Base-by-base conservation (phyloP, 2,113 vertebrate species). In the Nicator chloris region DNA sequence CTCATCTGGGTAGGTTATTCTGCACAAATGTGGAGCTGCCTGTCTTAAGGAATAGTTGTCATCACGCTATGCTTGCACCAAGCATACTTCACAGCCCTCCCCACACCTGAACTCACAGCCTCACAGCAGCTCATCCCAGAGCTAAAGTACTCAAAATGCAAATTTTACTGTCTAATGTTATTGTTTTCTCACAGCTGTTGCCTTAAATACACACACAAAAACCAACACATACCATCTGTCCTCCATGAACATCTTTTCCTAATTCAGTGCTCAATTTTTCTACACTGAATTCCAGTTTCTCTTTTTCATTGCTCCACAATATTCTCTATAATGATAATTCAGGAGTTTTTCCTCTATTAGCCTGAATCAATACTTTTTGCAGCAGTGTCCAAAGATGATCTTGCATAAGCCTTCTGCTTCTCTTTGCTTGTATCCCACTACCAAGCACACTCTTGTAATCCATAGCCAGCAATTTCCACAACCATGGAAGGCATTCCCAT, bases 161-260 rank as follows among this genome's bases (percentile, higher is more conserved):
- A 2, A 53, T 69, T 86, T 77, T 51, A 27, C 13, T 71, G 7
- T 37, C 33, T 72, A 27, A 60, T 69, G 53, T 44, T 83, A 31
- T 9, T 61, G 13, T 4, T 77, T 83, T 86, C 60, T 73, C 26
- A 49, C 5, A 2, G 10, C 26, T 64, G 11, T 45, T 66, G 45
- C 8, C 5, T 56, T 56, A 75, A 68, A 72, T 13, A 40, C 16
- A 42, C 15, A 68, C 17, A 42, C 11, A 23, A 39, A 75, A 68
- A 19, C 2, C 0, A 2, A 21, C 13, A 60, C 5, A 18, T 33
- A 64, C 7, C 0, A 0, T 13, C n/a, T 37, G 9, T 50, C 4
- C 30, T 89, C 33, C 60, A 23, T 18, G 63, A 91, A 50, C 2
- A 15, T 11, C 0, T 73, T 73, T 75, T 84, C 42, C 26, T 84